These are phyloP conservation scores for Alviniconcha marisindica DNA, from an alignment of 1,140 invertebrate species.

Conservation along the genomic window DNA sequence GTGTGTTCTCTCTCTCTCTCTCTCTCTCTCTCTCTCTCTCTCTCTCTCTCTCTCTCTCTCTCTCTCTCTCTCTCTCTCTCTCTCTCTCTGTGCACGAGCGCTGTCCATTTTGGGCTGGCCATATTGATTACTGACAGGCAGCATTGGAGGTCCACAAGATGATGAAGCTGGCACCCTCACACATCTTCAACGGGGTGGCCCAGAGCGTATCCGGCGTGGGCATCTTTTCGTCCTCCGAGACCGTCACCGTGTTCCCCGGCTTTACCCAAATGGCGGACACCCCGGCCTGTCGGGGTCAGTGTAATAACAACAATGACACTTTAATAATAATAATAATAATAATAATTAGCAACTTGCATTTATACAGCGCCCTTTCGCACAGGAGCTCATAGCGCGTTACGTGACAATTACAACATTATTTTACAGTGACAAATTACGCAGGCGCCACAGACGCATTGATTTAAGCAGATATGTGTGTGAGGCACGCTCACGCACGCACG, in stretches of 20 bases:
- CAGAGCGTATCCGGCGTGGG: constrained; percentile 31
- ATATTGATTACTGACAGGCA: constrained; percentile 9
- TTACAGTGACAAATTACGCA: no score
- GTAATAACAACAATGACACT: background rate
- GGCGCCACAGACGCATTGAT: no score
- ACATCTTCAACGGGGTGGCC: constrained; percentile 40
- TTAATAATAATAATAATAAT: background rate
- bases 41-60: background rate
- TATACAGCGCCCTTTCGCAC: no score
- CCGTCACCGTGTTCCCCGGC: constrained; percentile 39
- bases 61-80: background rate
- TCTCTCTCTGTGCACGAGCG: no score
- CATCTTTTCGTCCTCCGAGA: constrained; percentile 37
- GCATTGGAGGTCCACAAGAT: constrained; percentile 34
- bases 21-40: no score
- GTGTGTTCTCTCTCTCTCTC: no score
- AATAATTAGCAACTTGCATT: background rate
- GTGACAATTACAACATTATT: no score
- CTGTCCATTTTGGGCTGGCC: no score
- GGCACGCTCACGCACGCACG: background rate
- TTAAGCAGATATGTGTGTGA: no score
- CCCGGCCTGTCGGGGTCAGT: constrained; percentile 36
- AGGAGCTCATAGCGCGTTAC: no score
- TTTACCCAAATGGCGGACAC: constrained; percentile 30
- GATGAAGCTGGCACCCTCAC: constrained; percentile 35